A percentile compares a stretch with the other conserved stretches of the same genome.
phyloP scores from a whole-genome alignment of 2,113 vertebrate genomes.

The Vicugna pacos region DNA sequence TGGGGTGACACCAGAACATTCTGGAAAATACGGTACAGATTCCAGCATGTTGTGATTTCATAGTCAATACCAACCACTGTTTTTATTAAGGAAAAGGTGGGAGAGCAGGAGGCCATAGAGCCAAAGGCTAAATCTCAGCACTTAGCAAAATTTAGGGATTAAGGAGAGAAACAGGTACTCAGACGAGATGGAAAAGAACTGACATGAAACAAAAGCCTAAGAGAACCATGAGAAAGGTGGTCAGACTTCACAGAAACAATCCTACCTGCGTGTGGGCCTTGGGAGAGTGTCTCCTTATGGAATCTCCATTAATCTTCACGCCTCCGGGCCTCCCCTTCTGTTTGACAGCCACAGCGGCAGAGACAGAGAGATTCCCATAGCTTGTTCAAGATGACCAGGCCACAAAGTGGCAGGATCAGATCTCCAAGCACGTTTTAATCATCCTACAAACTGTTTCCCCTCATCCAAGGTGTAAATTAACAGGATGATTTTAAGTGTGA shows the following conservation, averaged over 20 bases:
- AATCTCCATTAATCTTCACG: neutral
- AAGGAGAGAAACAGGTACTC: neutral
- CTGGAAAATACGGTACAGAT: neutral
- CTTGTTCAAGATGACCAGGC: neutral
- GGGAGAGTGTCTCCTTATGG: neutral
- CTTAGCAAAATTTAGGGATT: neutral
- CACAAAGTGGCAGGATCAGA: neutral
- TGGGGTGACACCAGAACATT: neutral
- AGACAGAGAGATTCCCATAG: neutral
- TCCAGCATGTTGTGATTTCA: neutral
- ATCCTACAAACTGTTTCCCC: neutral
- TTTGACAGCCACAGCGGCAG: neutral
- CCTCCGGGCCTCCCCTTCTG: neutral
- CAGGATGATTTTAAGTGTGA: neutral
- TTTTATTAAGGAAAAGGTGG: neutral
- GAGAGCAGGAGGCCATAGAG: neutral
- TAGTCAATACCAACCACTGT: neutral
- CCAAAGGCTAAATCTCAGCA: neutral
- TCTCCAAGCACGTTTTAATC: neutral
- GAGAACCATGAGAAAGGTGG: neutral
- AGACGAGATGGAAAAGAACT: neutral
- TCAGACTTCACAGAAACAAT: neutral
- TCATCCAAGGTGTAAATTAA: neutral
- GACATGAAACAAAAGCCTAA: neutral
- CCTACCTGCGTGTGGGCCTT: neutral